Conservation (phyloP, 2,888 invertebrate genomes). For the Lasioglossum vierecki region DNA sequence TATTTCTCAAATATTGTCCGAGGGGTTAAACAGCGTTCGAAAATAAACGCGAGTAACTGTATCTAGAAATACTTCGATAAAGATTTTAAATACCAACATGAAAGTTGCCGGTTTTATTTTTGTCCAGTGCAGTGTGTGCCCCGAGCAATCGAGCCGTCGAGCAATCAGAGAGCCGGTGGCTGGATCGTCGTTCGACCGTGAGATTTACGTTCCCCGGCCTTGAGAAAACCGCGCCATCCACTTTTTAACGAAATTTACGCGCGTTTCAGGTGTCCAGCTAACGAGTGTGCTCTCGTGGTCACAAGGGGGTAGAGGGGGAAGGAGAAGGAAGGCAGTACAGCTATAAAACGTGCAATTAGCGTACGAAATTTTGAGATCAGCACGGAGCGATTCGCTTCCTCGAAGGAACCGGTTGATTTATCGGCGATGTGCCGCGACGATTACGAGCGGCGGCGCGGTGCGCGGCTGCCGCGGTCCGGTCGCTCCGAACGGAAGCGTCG, state of each 20-base stretch:
- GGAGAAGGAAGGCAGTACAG: background rate
- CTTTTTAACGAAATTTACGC: conserved; percentile 19
- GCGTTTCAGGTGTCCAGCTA: conserved; percentile 28
- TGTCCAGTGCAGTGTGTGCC: background rate
- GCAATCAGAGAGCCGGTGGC: conserved; percentile 35
- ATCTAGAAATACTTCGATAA: background rate
- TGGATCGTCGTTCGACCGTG: conserved; percentile 18
- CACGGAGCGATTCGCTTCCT: background rate
- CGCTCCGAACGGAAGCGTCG: conserved; percentile 37
- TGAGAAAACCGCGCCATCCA: conserved; percentile 14
- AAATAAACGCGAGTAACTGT: background rate
- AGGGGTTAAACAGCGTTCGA: background rate
- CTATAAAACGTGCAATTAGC: conserved; percentile 39
- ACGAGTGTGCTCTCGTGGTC: conserved; percentile 16
- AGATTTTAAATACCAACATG: background rate
- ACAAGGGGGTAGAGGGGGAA: too few relatives aligned
- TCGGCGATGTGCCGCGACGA: conserved; percentile 21
- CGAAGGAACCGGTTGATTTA: conserved; percentile 14
- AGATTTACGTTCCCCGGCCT: conserved; percentile 53
- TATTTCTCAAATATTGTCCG: background rate
- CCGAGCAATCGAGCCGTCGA: conserved; percentile 44
- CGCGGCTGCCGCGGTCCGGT: background rate
- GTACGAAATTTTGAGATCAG: conserved; percentile 36
- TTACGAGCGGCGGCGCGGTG: conserved; percentile 17
- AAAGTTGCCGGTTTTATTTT: background rate